Evolutionary conservation across 2,797 vertebrate genomes (phyloP).

Genomic region (Microctenopoma steveboyesi): DNA sequence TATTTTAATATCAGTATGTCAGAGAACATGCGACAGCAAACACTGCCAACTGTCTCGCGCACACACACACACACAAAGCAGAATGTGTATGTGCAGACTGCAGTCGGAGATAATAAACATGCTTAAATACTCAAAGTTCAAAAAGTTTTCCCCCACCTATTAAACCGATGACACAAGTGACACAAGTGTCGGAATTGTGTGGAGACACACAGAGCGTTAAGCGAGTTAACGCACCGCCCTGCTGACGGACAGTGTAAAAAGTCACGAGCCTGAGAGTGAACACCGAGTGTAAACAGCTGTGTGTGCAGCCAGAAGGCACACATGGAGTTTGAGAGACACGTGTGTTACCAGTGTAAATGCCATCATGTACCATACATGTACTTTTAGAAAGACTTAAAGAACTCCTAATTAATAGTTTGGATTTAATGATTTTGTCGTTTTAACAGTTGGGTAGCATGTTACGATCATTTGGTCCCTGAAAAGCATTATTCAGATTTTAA

Average conservation of each 20-base stretch:
- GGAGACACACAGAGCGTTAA: not conserved
- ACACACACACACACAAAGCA: not conserved
- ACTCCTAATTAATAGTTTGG: no score
- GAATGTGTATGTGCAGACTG: conserved; percentile 10
- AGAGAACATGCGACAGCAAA: not conserved
- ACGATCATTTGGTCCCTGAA: not conserved
- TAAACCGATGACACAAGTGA: not conserved
- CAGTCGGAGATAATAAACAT: not conserved
- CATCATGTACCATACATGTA: no score
- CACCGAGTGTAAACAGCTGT: conserved; percentile 1
- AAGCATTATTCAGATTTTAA: not conserved
- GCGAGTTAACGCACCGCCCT: not conserved
- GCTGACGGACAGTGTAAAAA: not conserved
- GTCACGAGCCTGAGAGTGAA: not conserved
- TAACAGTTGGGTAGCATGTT: no score
- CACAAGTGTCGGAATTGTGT: no score
- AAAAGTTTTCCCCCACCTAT: not conserved
- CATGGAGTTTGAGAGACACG: not conserved
- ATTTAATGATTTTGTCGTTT: no score
- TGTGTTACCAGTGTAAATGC: not conserved
- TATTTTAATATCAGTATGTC: not conserved
- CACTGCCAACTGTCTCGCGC: not conserved
- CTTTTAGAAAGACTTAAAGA: not conserved
- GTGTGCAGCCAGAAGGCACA: not conserved
- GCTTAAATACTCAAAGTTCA: not conserved